These are phyloP conservation scores for Drosophila ambigua DNA, from an alignment of 1,140 invertebrate species.

Conservation along the genomic window DNA sequence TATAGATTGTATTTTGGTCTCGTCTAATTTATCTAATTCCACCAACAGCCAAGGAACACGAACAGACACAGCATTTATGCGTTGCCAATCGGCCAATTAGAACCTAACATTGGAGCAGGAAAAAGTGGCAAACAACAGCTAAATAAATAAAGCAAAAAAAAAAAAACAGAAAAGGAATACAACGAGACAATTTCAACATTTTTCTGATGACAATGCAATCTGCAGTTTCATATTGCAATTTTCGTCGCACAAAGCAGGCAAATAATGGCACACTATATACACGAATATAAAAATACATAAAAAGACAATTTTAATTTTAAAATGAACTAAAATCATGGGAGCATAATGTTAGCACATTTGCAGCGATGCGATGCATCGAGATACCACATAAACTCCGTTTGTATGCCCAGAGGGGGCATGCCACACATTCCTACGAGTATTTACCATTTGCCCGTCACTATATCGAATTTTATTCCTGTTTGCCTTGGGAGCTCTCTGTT, in stretches of 20 bases:
- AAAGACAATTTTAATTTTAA: slow-evolving; percentile 9
- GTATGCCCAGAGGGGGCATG: slow-evolving; percentile 14
- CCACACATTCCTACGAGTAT: too few relatives aligned
- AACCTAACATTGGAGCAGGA: too few relatives aligned
- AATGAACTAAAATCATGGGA: slow-evolving; percentile 34
- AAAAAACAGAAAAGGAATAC: slow-evolving; percentile 8
- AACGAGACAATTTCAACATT: slow-evolving; percentile 6
- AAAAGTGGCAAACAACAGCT: too few relatives aligned
- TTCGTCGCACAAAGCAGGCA: slow-evolving; percentile 20
- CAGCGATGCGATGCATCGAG: too few relatives aligned
- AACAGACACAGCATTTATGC: neutral
- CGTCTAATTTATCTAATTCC: slow-evolving; percentile 33
- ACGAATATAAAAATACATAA: neutral
- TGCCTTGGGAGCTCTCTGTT: slow-evolving; percentile 13
- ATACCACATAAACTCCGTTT: slow-evolving; percentile 12
- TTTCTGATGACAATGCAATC: slow-evolving; percentile 27
- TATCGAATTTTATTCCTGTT: neutral
- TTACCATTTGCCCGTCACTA: neutral
- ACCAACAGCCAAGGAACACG: neutral
- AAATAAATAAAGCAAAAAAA: slow-evolving; percentile 8
- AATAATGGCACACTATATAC: slow-evolving; percentile 25
- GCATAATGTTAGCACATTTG: slow-evolving; percentile 18
- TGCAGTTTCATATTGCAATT: slow-evolving; percentile 7
- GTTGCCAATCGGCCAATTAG: too few relatives aligned
- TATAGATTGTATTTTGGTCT: slow-evolving; percentile 18